Percentiles rank a stretch among this genome's conserved stretches.
phyloP scores from a whole-genome alignment of 2,113 vertebrate species.

The Caranx ignobilis region DNA sequence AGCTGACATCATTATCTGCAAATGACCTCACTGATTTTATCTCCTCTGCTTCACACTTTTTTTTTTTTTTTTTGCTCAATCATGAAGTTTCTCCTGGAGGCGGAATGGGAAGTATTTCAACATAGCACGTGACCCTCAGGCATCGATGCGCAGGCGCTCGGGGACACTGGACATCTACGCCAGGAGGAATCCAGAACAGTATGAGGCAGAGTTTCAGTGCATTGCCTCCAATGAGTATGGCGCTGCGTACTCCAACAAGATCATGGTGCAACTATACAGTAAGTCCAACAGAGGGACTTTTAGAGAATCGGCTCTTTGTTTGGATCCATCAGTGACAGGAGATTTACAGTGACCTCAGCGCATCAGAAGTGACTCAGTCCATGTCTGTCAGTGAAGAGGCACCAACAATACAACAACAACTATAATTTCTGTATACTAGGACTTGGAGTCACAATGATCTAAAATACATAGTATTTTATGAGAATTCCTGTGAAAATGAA shows the following conservation, averaged over 20 bases:
- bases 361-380: background rate
- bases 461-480: no score
- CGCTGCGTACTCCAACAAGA: constrained; percentile 93
- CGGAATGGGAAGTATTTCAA: constrained; percentile 95
- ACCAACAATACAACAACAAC: no score
- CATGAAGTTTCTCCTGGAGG: constrained; percentile 92
- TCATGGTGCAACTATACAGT: constrained; percentile 95
- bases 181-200: constrained; percentile 91
- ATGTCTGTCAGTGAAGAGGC: background rate
- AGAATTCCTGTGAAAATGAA: no score
- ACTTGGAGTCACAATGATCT: no score
- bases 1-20: background rate
- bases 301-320: constrained; percentile 5
- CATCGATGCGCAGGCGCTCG: constrained; percentile 90
- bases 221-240: constrained; percentile 92
- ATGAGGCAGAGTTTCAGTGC: constrained; percentile 97
- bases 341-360: background rate
- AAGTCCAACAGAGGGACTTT: constrained; percentile 74
- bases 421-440: no score
- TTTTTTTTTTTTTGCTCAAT: constrained; percentile 3
- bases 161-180: constrained; percentile 95
- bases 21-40: background rate
- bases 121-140: constrained; percentile 91
- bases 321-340: background rate
- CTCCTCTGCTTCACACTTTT: background rate